These are phyloP conservation scores for Trachurus trachurus DNA, from an alignment of 2,797 vertebrate species.

Conservation along the genomic window DNA sequence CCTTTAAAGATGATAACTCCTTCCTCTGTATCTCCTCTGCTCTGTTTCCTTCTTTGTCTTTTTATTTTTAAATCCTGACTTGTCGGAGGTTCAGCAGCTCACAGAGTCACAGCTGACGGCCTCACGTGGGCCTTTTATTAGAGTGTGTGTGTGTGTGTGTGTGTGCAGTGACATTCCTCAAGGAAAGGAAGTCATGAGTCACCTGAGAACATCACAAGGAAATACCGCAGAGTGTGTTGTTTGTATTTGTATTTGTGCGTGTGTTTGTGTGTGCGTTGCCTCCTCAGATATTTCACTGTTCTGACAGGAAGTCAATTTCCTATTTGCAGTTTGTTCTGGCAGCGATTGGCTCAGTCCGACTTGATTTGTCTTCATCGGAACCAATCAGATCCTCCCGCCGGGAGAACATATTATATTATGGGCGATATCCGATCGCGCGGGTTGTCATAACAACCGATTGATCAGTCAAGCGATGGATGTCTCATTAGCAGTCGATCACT, in stretches of 20 bases:
- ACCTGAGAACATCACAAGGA: conserved; percentile 42
- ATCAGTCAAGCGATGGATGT: conserved; percentile 1
- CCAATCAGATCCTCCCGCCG: conserved; percentile 46
- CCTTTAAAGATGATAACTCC: no score
- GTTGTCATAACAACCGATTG: conserved; percentile 34
- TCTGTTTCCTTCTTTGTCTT: no score
- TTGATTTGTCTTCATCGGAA: conserved; percentile 70
- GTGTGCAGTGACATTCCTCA: conserved; percentile 33
- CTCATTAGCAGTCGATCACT: background rate
- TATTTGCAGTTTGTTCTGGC: conserved; percentile 78
- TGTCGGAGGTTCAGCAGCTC: background rate
- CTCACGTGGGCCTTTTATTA: conserved; percentile 7
- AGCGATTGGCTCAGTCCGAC: conserved; percentile 65
- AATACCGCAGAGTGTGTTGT: conserved; percentile 3
- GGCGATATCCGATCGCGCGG: background rate
- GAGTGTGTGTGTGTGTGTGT: conserved; percentile 22
- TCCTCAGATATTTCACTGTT: conserved; percentile 62
- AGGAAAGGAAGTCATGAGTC: conserved; percentile 50
- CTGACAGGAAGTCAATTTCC: conserved; percentile 79
- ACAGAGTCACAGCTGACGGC: conserved; percentile 27
- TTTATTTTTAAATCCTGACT: no score
- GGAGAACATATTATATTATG: background rate
- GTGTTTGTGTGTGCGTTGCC: conserved; percentile 27
- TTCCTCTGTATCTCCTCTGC: no score
- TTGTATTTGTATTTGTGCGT: conserved; percentile 14